These are phyloP conservation scores for Galemys pyrenaicus DNA, from an alignment of 2,113 vertebrate genomes.

Conservation along the genomic window DNA sequence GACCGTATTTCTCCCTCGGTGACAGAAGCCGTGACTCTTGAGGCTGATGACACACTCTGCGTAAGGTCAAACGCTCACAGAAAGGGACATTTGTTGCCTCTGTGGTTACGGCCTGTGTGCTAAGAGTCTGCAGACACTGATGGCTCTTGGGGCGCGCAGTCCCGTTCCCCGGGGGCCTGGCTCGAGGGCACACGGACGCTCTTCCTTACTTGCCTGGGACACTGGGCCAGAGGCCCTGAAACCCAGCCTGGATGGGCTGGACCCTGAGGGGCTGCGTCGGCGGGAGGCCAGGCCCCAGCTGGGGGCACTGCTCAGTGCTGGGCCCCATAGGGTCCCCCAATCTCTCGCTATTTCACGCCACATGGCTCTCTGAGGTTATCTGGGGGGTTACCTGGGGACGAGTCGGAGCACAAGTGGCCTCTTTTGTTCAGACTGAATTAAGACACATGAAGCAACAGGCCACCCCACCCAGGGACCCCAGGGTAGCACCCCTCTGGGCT, in stretches of 20 bases:
- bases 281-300: neutral
- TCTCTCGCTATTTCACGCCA: neutral
- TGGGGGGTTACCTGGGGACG: fast-evolving
- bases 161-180: conserved; percentile 70
- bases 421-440: neutral
- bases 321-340: too few relatives aligned
- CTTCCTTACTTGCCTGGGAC: conserved; percentile 61
- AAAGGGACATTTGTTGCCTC: conserved; percentile 79
- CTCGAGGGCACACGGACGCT: neutral
- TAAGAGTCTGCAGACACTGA: conserved; percentile 77
- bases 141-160: conserved; percentile 68
- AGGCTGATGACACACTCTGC: conserved; percentile 47
- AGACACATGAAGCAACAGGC: neutral
- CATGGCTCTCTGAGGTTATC: neutral
- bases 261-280: neutral
- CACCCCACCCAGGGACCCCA: fast-evolving
- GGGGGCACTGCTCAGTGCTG: too few relatives aligned
- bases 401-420: neutral
- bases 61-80: conserved; percentile 59
- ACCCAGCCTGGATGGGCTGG: neutral
- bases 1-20: conserved; percentile 45
- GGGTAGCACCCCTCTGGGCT: fast-evolving
- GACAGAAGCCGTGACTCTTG: conserved; percentile 64
- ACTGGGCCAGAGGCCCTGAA: conserved; percentile 53
- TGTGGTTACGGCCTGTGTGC: conserved; percentile 79